Percentiles rank a stretch among this genome's conserved stretches.
Conservation (phyloP, 2,113 vertebrate species). For the Nothocercus nigrocapillus region DNA sequence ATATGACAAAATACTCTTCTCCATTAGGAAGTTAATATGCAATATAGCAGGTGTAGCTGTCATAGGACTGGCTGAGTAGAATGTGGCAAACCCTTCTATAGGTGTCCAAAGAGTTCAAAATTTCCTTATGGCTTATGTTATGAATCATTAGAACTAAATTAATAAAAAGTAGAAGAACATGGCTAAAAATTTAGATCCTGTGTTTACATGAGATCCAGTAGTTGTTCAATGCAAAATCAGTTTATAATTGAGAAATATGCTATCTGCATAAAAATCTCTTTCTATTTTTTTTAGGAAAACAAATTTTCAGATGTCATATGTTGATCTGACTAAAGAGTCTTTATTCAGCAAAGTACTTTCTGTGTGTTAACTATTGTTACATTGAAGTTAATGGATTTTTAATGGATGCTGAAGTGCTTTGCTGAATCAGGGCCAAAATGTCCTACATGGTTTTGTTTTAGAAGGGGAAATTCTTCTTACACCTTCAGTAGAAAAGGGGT, state of each 20-base stretch:
- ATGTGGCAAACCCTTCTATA: not conserved
- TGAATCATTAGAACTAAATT: not conserved
- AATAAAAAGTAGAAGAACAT: not conserved
- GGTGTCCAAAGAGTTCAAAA: not conserved
- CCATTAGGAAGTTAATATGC: not conserved
- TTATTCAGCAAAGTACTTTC: not conserved
- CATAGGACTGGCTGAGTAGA: not conserved
- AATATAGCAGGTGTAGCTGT: not conserved
- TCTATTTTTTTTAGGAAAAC: not conserved
- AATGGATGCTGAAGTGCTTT: not conserved
- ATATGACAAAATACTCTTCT: not conserved
- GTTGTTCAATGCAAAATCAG: not conserved
- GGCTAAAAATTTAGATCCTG: not conserved
- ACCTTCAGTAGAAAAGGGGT: not conserved
- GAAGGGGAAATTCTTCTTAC: not conserved
- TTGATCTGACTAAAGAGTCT: not conserved
- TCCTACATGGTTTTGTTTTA: not conserved
- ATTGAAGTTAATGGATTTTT: not conserved
- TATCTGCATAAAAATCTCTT: not conserved
- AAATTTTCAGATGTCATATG: not conserved
- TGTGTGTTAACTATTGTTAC: not conserved
- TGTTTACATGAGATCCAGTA: not conserved
- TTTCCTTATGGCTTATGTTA: not conserved
- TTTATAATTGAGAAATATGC: not conserved
- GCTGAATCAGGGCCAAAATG: not conserved